Percentiles rank a stretch among this genome's conserved stretches.
Conservation (phyloP, 2,888 invertebrate species). For the Pinctada fucata region DNA sequence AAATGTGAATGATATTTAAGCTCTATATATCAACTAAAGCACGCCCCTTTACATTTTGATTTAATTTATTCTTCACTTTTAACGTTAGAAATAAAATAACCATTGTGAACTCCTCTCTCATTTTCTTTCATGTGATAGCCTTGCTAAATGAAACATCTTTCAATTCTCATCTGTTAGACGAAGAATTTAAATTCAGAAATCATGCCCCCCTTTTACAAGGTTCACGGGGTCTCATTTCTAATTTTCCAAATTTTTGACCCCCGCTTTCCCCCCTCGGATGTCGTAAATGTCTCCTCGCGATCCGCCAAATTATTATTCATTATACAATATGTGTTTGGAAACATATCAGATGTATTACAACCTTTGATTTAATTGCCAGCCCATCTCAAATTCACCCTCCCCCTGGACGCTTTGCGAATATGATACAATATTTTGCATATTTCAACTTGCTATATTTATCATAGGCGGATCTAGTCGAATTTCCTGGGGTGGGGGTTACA, state of each 20-base stretch:
- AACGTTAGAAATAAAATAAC: background rate
- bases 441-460: background rate
- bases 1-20: background rate
- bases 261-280: background rate
- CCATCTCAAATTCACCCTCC: background rate
- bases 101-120: constrained; percentile 11
- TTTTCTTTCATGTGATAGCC: constrained; percentile 34
- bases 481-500: too few relatives aligned
- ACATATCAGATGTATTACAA: background rate
- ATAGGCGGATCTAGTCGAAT: too few relatives aligned
- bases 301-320: constrained; percentile 2
- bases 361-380: background rate
- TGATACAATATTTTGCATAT: constrained; percentile 1
- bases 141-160: constrained; percentile 19
- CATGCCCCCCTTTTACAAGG: background rate
- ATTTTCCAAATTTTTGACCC: constrained; percentile 3
- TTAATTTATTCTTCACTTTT: background rate
- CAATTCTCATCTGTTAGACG: constrained; percentile 5
- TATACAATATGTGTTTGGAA: background rate
- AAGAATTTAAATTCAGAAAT: background rate
- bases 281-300: background rate
- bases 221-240: background rate
- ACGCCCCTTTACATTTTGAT: background rate
- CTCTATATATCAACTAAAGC: background rate
- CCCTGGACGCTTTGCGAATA: background rate